phyloP scores from a whole-genome alignment of 2,797 vertebrate species.

The Cetoscarus ocellatus region DNA sequence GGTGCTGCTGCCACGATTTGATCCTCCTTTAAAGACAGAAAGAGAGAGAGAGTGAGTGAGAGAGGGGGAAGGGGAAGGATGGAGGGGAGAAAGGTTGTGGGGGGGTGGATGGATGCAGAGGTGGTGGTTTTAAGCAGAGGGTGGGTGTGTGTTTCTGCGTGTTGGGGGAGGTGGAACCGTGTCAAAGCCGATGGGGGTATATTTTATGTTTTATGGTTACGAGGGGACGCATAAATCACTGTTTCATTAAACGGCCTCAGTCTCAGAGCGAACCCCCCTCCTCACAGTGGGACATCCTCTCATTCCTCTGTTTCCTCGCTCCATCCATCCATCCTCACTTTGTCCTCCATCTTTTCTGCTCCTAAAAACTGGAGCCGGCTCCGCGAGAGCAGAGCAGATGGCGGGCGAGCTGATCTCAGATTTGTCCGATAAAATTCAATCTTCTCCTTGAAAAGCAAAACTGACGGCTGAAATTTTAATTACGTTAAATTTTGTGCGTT shows the following conservation, averaged over 20 bases:
- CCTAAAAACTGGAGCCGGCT: background rate
- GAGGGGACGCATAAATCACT: conserved; percentile 80
- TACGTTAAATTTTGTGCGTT: too few species aligned
- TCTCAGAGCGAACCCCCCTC: conserved; percentile 39
- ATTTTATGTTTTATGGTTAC: conserved; percentile 81
- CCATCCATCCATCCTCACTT: conserved; percentile 17
- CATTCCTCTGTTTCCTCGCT: conserved; percentile 9
- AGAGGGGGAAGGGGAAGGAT: conserved; percentile 55
- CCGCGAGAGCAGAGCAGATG: too few species aligned
- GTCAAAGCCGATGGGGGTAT: conserved; percentile 63
- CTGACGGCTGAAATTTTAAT: too few species aligned
- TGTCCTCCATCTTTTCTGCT: conserved; percentile 22
- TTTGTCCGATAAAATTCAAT: too few species aligned
- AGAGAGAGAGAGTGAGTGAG: background rate
- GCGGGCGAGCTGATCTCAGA: too few species aligned
- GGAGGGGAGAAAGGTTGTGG: conserved; percentile 40
- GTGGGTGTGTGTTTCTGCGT: conserved; percentile 49
- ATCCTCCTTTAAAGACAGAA: conserved; percentile 66
- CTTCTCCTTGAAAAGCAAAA: too few species aligned
- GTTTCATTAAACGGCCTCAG: conserved; percentile 79
- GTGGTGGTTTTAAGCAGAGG: conserved; percentile 52
- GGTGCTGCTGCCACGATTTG: conserved; percentile 62
- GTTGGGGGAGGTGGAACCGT: conserved; percentile 53
- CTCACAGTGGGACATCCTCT: conserved; percentile 38
- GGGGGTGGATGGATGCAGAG: conserved; percentile 41